Conservation (phyloP, 2,888 invertebrate species). For the Neoascia interrupta region DNA sequence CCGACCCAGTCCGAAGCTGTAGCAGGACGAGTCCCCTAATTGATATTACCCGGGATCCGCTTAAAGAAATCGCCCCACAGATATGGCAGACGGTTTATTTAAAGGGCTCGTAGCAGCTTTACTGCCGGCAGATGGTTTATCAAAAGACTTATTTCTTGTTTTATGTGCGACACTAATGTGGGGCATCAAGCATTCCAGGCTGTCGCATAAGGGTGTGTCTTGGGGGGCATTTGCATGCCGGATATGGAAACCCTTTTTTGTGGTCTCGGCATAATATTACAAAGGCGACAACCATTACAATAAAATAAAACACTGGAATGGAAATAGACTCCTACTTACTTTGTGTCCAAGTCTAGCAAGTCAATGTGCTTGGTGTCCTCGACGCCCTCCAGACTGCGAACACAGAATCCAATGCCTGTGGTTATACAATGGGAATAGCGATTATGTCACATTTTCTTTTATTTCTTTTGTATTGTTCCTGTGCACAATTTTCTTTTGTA, state of each 20-base stretch:
- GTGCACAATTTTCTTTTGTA: slow-evolving; percentile 1
- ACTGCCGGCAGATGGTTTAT: slow-evolving; percentile 1
- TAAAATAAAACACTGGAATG: slow-evolving; percentile 34
- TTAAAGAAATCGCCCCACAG: not conserved
- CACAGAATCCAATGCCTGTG: slow-evolving; percentile 83
- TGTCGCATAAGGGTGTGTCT: not conserved
- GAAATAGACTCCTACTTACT: slow-evolving; percentile 80
- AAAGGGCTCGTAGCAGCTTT: not conserved
- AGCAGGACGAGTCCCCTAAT: slow-evolving; percentile 16
- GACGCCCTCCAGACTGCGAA: slow-evolving; percentile 82
- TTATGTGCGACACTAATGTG: slow-evolving; percentile 10
- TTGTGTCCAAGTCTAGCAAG: slow-evolving; percentile 82
- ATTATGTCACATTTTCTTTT: slow-evolving; percentile 20
- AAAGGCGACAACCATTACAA: slow-evolving; percentile 13
- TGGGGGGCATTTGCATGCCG: too few relatives aligned
- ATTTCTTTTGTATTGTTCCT: slow-evolving; percentile 12
- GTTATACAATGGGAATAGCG: not conserved
- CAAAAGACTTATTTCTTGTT: not conserved
- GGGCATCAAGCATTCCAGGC: slow-evolving; percentile 17
- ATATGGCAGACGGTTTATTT: not conserved
- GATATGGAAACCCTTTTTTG: slow-evolving; percentile 10
- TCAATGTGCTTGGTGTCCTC: slow-evolving; percentile 84
- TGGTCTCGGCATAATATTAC: not conserved
- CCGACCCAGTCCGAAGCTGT: too few relatives aligned
- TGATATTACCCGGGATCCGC: slow-evolving; percentile 8